phyloP scores from a whole-genome alignment of 2,888 invertebrate genomes.

The Myopa testacea region DNA sequence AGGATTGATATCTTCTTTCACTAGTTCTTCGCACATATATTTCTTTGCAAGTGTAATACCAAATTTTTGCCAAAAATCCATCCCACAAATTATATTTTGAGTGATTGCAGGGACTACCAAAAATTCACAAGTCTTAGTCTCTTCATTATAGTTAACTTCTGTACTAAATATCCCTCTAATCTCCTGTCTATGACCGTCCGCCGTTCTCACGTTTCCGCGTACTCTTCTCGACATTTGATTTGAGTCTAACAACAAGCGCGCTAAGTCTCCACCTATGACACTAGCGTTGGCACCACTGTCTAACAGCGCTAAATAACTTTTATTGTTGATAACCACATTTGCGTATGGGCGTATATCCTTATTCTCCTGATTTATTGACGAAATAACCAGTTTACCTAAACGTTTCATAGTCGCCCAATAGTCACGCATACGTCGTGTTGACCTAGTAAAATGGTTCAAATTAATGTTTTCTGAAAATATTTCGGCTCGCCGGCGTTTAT shows the following conservation, averaged over 20 bases:
- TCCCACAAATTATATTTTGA: slow-evolving; percentile 20
- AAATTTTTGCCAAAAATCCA: slow-evolving; percentile 26
- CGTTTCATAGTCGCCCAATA: slow-evolving; percentile 10
- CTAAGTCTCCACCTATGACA: slow-evolving; percentile 11
- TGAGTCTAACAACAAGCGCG: not conserved
- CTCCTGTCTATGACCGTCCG: slow-evolving; percentile 8
- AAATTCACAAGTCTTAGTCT: not conserved
- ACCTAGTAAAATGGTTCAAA: not conserved
- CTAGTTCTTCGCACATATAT: not conserved
- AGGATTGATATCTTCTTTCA: not conserved
- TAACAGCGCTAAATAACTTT: slow-evolving; percentile 10
- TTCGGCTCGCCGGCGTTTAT: too few relatives aligned
- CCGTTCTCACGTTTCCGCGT: not conserved
- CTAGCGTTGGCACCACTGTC: slow-evolving; percentile 26
- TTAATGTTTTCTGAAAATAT: too few relatives aligned
- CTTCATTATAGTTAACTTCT: not conserved
- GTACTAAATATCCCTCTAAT: not conserved
- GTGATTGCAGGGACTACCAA: not conserved
- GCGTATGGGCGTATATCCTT: slow-evolving; percentile 20
- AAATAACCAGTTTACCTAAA: slow-evolving; percentile 8
- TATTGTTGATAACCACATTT: not conserved
- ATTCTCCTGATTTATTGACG: not conserved
- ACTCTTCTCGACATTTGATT: not conserved
- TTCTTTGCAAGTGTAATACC: not conserved
- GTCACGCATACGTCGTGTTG: not conserved